Conservation (phyloP, 2,888 invertebrate species). For the Anorthoa munda region DNA sequence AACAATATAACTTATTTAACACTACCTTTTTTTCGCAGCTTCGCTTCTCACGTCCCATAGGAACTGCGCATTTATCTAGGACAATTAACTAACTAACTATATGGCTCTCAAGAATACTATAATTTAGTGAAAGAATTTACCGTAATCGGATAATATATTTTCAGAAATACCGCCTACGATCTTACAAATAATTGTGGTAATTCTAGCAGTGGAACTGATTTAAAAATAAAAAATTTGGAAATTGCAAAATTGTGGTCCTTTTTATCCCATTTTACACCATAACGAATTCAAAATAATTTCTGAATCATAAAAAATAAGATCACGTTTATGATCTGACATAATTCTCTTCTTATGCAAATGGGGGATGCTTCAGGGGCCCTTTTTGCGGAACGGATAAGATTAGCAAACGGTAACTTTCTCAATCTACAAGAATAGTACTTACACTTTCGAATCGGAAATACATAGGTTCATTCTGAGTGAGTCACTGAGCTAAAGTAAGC, state of each 20-base stretch:
- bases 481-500: neutral
- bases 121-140: too few species aligned
- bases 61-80: too few species aligned
- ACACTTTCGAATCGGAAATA: slow-evolving; percentile 21
- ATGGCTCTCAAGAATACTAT: too few species aligned
- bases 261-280: neutral
- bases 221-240: too few species aligned
- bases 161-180: too few species aligned
- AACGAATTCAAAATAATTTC: slow-evolving; percentile 23
- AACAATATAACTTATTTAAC: too few species aligned
- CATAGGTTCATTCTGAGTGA: neutral
- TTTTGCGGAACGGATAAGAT: slow-evolving; percentile 45
- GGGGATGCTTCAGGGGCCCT: slow-evolving; percentile 14
- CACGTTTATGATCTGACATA: slow-evolving; percentile 24
- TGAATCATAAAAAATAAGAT: slow-evolving; percentile 19
- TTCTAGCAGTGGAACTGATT: too few species aligned
- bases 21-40: too few species aligned
- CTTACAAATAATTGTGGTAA: too few species aligned
- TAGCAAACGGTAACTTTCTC: slow-evolving; percentile 31
- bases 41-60: too few species aligned
- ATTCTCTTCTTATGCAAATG: slow-evolving; percentile 47
- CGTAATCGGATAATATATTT: too few species aligned
- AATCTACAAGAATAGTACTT: neutral
- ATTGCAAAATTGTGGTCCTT: neutral
- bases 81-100: too few species aligned